Conservation (phyloP, 2,888 invertebrate species). For the Argynnis bischoffii region DNA sequence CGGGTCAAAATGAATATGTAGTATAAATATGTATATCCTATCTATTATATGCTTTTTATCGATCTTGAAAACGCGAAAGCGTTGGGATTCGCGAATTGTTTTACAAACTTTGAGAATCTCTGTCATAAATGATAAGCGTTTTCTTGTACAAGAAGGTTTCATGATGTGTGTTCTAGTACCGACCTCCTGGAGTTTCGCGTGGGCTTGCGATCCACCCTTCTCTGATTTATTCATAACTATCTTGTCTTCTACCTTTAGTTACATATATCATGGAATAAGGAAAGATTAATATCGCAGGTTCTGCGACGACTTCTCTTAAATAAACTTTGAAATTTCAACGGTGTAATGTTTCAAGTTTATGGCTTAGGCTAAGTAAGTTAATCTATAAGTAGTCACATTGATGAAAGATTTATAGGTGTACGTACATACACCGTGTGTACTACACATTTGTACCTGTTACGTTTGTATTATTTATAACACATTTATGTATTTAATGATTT, state of each 20-base stretch:
- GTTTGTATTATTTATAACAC: too few relatives aligned
- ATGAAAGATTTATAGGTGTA: constrained; percentile 7
- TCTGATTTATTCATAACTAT: constrained; percentile 32
- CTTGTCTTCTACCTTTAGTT: constrained; percentile 32
- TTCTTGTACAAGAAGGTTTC: constrained; percentile 14
- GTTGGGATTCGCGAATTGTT: not conserved
- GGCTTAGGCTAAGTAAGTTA: not conserved
- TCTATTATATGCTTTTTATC: too few relatives aligned
- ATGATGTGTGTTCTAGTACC: constrained; percentile 20
- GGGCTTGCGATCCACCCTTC: constrained; percentile 35
- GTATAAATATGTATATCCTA: too few relatives aligned
- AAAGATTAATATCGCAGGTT: constrained; percentile 26
- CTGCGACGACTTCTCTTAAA: constrained; percentile 21
- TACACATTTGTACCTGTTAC: not conserved
- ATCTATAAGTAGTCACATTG: not conserved
- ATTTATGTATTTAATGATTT: too few relatives aligned
- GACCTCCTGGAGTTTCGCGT: constrained; percentile 40
- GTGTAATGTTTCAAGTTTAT: constrained; percentile 15
- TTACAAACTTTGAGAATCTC: not conserved
- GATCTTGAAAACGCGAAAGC: too few relatives aligned
- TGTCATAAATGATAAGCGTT: constrained; percentile 23
- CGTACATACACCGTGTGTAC: not conserved
- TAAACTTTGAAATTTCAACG: constrained; percentile 13
- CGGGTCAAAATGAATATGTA: too few relatives aligned
- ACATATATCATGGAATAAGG: constrained; percentile 25